Conservation (phyloP, 1,140 invertebrate genomes). For the Aphaenogaster rudis region DNA sequence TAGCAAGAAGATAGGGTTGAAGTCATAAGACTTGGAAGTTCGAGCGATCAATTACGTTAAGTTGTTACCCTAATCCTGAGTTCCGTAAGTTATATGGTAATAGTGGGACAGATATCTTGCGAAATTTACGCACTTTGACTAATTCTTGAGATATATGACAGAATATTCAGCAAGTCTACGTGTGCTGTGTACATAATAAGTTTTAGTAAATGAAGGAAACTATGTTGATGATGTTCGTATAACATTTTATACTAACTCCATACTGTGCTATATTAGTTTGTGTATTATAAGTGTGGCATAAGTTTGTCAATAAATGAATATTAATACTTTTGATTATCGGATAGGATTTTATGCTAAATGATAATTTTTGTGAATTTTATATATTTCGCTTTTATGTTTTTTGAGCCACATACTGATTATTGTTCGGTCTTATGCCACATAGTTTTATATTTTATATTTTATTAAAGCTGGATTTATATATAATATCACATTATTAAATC, state of each 20-base stretch:
- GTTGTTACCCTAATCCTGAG: conserved; percentile 43
- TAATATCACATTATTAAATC: not conserved
- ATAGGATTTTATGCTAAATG: not conserved
- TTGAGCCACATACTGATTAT: not conserved
- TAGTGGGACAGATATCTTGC: conserved; percentile 27
- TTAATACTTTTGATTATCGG: not conserved
- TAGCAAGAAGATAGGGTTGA: conserved; percentile 23
- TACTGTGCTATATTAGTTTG: not conserved
- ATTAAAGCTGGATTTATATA: not conserved
- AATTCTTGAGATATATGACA: conserved; percentile 41
- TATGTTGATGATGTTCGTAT: not conserved
- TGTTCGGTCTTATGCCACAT: not conserved
- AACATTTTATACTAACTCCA: conserved; percentile 1
- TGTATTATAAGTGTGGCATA: not conserved
- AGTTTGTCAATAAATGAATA: conserved; percentile 11
- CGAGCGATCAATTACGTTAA: conserved; percentile 62
- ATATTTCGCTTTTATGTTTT: not conserved
- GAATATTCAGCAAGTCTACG: not conserved
- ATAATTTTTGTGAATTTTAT: not conserved
- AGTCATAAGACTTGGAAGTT: conserved; percentile 44
- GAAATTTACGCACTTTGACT: conserved; percentile 35
- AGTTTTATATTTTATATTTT: not conserved
- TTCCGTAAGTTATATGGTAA: conserved; percentile 35
- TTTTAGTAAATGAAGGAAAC: conserved; percentile 12
- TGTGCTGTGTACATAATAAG: not conserved